Evolutionary conservation across 2,888 invertebrate species (phyloP).

Genomic region (Pseudococcus jackbeardsleyi): DNA sequence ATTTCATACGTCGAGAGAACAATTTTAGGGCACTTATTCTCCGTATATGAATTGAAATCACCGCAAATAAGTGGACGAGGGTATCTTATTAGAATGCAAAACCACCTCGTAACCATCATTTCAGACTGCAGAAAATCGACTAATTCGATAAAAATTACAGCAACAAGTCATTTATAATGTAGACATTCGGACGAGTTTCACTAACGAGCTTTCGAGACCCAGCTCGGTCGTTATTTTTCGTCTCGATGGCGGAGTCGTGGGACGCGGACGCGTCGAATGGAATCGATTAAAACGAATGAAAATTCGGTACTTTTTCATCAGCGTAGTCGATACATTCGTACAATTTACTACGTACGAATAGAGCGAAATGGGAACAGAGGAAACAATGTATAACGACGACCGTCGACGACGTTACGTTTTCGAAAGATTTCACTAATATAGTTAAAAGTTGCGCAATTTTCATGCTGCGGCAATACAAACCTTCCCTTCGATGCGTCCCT

Average conservation of each 20-base stretch:
- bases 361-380: not conserved
- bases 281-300: slow-evolving; percentile 45
- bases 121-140: slow-evolving; percentile 1
- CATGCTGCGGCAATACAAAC: slow-evolving; percentile 41
- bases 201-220: slow-evolving; percentile 35
- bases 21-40: not conserved
- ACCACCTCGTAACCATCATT: slow-evolving; percentile 17
- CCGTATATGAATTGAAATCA: not conserved
- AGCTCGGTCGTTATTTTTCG: slow-evolving; percentile 37
- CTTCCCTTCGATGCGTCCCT: not conserved
- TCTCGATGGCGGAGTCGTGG: not conserved
- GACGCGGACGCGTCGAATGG: not conserved
- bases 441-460: slow-evolving; percentile 49
- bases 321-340: not conserved
- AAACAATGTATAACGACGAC: slow-evolving; percentile 33
- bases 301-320: slow-evolving; percentile 32
- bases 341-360: not conserved
- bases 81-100: slow-evolving; percentile 43
- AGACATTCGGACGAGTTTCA: slow-evolving; percentile 32
- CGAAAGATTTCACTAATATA: slow-evolving; percentile 46
- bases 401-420: slow-evolving; percentile 13
- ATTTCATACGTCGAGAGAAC: not conserved
- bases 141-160: slow-evolving; percentile 55
- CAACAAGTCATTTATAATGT: slow-evolving; percentile 49
- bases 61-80: not conserved